phyloP scores from a whole-genome alignment of 1,140 invertebrate species.

The Pogonomyrmex barbatus region DNA sequence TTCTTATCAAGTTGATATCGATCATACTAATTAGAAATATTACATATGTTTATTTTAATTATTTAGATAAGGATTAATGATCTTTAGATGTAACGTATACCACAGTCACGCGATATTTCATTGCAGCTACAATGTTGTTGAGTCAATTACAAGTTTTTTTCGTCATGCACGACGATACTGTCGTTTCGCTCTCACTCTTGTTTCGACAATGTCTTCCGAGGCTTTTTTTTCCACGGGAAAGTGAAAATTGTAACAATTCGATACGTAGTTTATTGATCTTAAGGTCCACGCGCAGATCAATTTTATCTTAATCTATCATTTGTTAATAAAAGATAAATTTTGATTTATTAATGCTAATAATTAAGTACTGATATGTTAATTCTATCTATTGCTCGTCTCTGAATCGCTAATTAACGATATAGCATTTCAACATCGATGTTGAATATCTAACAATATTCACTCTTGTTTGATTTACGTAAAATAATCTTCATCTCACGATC shows the following conservation, averaged over 20 bases:
- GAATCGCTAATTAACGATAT: background rate
- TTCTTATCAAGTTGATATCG: background rate
- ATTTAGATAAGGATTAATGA: background rate
- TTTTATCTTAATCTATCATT: background rate
- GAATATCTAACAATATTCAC: background rate
- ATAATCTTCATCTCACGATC: constrained; percentile 19
- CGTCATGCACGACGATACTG: background rate
- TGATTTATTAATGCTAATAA: no score
- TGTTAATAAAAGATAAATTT: background rate
- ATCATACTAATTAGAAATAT: background rate
- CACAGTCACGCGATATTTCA: background rate
- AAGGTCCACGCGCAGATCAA: background rate
- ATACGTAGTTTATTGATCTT: constrained; percentile 18
- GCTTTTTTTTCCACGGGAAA: constrained; percentile 20
- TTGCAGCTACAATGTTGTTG: background rate
- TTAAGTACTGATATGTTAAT: background rate
- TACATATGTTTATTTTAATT: background rate
- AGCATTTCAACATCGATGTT: background rate
- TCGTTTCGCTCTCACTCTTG: constrained; percentile 14
- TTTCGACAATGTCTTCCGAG: background rate
- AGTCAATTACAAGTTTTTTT: constrained; percentile 21
- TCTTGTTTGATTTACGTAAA: constrained; percentile 8
- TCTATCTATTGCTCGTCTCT: background rate
- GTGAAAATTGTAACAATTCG: constrained; percentile 19
- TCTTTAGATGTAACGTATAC: background rate